Conservation (phyloP, 2,797 vertebrate genomes). For the Parauchenoglanis ngamensis region DNA sequence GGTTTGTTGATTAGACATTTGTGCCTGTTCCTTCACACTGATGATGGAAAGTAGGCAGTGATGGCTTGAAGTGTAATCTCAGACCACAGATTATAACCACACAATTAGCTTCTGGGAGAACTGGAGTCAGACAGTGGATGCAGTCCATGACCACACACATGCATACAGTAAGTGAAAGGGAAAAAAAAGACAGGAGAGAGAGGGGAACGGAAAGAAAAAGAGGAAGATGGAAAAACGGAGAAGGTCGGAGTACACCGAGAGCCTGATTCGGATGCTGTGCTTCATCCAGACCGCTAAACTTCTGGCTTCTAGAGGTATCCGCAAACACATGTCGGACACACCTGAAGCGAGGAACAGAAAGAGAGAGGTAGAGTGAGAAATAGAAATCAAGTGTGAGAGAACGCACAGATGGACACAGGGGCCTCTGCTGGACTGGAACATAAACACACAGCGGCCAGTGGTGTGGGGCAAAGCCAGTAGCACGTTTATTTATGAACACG, state of each 20-base stretch:
- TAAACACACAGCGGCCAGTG: constrained; percentile 50
- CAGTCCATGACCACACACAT: constrained; percentile 19
- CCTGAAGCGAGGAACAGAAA: constrained; percentile 49
- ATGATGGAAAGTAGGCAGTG: constrained; percentile 9
- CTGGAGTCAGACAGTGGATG: constrained; percentile 3
- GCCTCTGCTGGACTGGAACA: constrained; percentile 40
- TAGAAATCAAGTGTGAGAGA: constrained; percentile 26
- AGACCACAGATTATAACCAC: constrained; percentile 21
- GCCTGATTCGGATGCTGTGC: neutral
- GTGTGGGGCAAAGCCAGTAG: constrained; percentile 24
- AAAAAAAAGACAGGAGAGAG: neutral
- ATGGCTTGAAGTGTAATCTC: constrained; percentile 3
- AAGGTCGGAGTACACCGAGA: neutral
- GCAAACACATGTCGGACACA: constrained; percentile 43
- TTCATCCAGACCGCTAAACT: constrained; percentile 21
- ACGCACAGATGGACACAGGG: constrained; percentile 40
- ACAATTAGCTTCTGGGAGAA: constrained; percentile 30
- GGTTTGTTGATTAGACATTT: constrained; percentile 29
- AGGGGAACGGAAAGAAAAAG: neutral
- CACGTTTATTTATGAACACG: constrained; percentile 77
- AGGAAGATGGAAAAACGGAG: neutral
- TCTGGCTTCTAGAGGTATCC: constrained; percentile 29
- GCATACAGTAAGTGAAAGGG: neutral
- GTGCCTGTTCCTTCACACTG: constrained; percentile 3
- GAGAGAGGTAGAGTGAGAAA: constrained; percentile 41